phyloP scores from a whole-genome alignment of 2,888 invertebrate species.

The Agriopis aurantiaria region DNA sequence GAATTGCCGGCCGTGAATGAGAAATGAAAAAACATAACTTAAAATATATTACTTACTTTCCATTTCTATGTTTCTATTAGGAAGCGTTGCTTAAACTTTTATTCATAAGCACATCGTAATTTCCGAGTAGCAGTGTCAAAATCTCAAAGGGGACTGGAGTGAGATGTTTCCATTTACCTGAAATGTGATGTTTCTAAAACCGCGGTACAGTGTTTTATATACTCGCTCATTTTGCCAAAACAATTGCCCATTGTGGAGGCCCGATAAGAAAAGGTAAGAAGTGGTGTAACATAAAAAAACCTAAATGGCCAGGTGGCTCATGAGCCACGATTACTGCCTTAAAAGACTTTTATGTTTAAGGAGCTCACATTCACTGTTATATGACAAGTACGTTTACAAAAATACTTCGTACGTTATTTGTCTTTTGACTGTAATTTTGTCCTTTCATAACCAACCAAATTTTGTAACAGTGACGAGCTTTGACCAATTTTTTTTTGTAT shows the following conservation, averaged over 20 bases:
- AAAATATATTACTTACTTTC: slow-evolving; percentile 48
- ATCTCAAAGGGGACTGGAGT: slow-evolving; percentile 48
- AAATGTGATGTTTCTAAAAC: slow-evolving; percentile 57
- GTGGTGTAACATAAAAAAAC: slow-evolving; percentile 31
- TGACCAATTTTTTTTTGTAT: too few species aligned
- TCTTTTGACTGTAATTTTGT: background rate
- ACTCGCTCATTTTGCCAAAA: slow-evolving; percentile 61
- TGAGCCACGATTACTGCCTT: slow-evolving; percentile 7
- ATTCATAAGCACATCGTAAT: slow-evolving; percentile 25
- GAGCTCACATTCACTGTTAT: slow-evolving; percentile 15
- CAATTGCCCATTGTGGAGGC: slow-evolving; percentile 77
- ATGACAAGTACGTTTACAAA: background rate
- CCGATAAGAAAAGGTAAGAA: slow-evolving; percentile 62
- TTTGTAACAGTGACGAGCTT: background rate
- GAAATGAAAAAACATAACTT: slow-evolving; percentile 7
- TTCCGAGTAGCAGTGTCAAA: slow-evolving; percentile 16
- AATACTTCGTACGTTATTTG: background rate
- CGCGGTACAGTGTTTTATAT: slow-evolving; percentile 71
- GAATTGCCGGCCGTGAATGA: slow-evolving; percentile 14
- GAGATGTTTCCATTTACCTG: slow-evolving; percentile 53
- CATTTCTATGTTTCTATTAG: slow-evolving; percentile 38
- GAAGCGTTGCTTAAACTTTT: slow-evolving; percentile 12
- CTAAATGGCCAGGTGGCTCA: slow-evolving; percentile 28
- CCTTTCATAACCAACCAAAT: too few species aligned
- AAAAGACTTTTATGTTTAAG: slow-evolving; percentile 18